A percentile compares a stretch with the other conserved stretches of the same genome.
Evolutionary conservation across 2,113 vertebrate species (phyloP).

Genomic region (Entosphenus tridentatus): DNA sequence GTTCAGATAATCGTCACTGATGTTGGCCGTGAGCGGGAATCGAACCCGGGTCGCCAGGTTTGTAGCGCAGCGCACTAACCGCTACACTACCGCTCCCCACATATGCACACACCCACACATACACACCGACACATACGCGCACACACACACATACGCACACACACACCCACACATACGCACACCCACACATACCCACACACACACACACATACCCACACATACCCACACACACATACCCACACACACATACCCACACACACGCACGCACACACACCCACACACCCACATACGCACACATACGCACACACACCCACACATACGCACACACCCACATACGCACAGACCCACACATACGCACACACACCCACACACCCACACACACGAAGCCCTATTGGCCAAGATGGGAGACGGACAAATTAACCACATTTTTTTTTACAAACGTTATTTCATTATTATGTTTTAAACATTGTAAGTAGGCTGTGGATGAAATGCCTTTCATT

Average conservation of each 20-base stretch:
- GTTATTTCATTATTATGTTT: too few relatives aligned
- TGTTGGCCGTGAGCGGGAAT: too few relatives aligned
- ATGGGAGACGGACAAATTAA: constrained; percentile 5
- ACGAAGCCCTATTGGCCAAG: background rate
- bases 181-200: background rate
- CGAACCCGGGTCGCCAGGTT: too few relatives aligned
- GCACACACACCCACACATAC: background rate
- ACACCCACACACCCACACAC: background rate
- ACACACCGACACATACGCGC: background rate
- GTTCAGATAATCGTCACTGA: too few relatives aligned
- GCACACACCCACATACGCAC: constrained; percentile 6
- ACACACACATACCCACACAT: background rate
- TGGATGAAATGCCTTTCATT: too few relatives aligned
- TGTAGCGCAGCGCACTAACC: too few relatives aligned
- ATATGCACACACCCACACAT: background rate
- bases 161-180: background rate
- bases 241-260: background rate
- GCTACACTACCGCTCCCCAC: too few relatives aligned
- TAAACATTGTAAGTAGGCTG: too few relatives aligned
- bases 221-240: background rate
- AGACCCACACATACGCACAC: background rate
- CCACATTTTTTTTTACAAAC: background rate
- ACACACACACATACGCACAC: background rate
- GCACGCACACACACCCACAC: background rate
- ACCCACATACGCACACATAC: background rate